Percentiles rank a stretch among this genome's conserved stretches.
These are phyloP conservation scores for Dasyprocta punctata DNA, from an alignment of 2,113 vertebrate species.

Conservation along the genomic window DNA sequence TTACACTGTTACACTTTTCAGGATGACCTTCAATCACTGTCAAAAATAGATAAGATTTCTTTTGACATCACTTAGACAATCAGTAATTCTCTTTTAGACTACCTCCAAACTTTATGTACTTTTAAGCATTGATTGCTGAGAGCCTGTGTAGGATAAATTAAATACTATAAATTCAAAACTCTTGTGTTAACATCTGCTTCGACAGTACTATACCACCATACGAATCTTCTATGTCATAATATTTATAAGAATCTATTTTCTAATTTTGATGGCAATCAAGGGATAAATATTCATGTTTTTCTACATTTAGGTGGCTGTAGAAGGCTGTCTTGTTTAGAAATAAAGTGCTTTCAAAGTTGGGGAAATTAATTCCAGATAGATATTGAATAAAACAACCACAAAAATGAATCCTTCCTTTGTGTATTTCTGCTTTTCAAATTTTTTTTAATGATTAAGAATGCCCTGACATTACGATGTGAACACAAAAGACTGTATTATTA, in stretches of 20 bases:
- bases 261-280: neutral
- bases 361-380: neutral
- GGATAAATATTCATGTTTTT: constrained; percentile 38
- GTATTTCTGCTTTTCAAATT: neutral
- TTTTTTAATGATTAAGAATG: neutral
- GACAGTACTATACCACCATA: neutral
- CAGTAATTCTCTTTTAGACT: neutral
- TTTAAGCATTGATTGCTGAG: neutral
- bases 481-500: neutral
- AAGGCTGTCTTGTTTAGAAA: neutral
- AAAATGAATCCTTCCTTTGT: neutral
- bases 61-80: neutral
- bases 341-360: neutral
- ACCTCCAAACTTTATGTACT: neutral
- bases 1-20: neutral
- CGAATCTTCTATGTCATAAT: neutral
- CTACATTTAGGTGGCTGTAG: neutral
- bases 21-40: neutral
- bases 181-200: neutral
- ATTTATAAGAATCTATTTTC: constrained; percentile 26
- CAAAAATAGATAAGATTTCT: neutral
- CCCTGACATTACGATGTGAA: neutral
- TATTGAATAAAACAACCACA: neutral
- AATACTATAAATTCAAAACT: neutral
- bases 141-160: neutral